Evolutionary conservation across 1,140 invertebrate genomes (phyloP).

Genomic region (Drosophila albomicans): DNA sequence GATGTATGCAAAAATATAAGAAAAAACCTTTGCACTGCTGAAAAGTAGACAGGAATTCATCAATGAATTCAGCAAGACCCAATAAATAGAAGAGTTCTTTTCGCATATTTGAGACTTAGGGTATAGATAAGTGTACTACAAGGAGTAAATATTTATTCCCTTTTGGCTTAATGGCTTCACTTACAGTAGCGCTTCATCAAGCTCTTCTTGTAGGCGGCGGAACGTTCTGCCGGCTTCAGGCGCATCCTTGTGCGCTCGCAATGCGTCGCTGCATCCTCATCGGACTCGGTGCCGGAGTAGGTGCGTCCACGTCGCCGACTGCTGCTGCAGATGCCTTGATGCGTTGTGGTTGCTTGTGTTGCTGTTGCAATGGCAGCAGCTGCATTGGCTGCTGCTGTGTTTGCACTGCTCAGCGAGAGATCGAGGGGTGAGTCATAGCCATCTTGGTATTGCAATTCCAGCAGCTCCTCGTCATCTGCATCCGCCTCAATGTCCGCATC

Average conservation of each 20-base stretch:
- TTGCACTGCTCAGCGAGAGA: conserved; percentile 86
- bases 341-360: conserved; percentile 12
- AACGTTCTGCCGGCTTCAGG: conserved; percentile 85
- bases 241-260: conserved; percentile 73
- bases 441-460: conserved; percentile 70
- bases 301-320: conserved; percentile 84
- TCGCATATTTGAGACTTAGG: not conserved
- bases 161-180: conserved; percentile 84
- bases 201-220: conserved; percentile 94
- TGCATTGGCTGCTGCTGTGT: conserved; percentile 36
- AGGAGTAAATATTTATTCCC: too few species aligned
- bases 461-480: conserved; percentile 63
- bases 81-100: too few species aligned
- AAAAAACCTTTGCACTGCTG: too few species aligned
- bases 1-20: too few species aligned
- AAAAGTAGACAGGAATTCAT: too few species aligned
- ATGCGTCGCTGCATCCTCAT: conserved; percentile 88
- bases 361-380: conserved; percentile 43
- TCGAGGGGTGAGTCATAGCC: conserved; percentile 87
- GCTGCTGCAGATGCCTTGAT: conserved; percentile 39
- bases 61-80: too few species aligned
- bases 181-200: conserved; percentile 96
- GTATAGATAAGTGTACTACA: not conserved
- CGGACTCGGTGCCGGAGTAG: conserved; percentile 90
- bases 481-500: conserved; percentile 70